Conservation (phyloP, 2,888 invertebrate species). For the Polyommatus iphigenia region DNA sequence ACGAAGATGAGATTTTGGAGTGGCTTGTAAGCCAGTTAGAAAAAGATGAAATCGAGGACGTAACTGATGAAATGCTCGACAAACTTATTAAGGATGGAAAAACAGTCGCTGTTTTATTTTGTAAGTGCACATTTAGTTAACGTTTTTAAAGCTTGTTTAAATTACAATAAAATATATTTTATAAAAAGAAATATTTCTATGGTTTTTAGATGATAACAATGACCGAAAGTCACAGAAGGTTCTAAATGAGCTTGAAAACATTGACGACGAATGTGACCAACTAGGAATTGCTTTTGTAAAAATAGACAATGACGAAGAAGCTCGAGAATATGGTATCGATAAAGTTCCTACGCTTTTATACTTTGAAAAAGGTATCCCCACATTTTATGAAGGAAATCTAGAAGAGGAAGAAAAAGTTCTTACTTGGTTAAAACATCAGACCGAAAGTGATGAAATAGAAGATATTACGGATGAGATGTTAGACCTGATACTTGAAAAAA, state of each 20-base stretch:
- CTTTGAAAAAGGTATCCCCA: slow-evolving; percentile 88
- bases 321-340: slow-evolving; percentile 94
- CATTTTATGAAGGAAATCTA: slow-evolving; percentile 89
- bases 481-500: slow-evolving; percentile 92
- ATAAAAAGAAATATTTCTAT: slow-evolving; percentile 31
- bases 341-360: slow-evolving; percentile 92
- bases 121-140: slow-evolving; percentile 77
- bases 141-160: background rate
- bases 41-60: slow-evolving; percentile 96
- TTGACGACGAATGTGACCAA: slow-evolving; percentile 95
- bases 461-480: slow-evolving; percentile 97
- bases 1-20: slow-evolving; percentile 92
- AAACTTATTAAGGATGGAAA: slow-evolving; percentile 93
- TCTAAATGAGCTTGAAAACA: slow-evolving; percentile 93
- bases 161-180: background rate
- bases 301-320: slow-evolving; percentile 94
- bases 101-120: slow-evolving; percentile 93
- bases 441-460: slow-evolving; percentile 94
- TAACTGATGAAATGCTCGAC: slow-evolving; percentile 96
- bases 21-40: slow-evolving; percentile 94
- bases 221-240: slow-evolving; percentile 92
- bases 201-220: slow-evolving; percentile 89
- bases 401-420: slow-evolving; percentile 94
- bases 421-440: slow-evolving; percentile 91
- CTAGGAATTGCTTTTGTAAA: slow-evolving; percentile 95